Percentiles rank a stretch among this genome's conserved stretches.
These are phyloP conservation scores for Odontomyia ornata DNA, from an alignment of 2,888 invertebrate species.

Conservation along the genomic window DNA sequence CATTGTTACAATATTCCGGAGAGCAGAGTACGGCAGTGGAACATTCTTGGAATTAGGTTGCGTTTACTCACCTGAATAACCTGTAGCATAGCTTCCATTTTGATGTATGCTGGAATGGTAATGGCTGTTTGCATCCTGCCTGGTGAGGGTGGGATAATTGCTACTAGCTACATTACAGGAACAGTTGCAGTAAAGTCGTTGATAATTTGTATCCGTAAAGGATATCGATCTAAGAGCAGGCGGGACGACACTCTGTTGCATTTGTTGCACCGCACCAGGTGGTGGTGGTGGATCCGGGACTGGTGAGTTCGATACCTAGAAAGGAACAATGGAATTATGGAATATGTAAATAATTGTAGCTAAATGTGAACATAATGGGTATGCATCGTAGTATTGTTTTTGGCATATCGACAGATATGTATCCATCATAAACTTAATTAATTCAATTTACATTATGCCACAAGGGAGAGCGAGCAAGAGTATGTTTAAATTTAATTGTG, in stretches of 20 bases:
- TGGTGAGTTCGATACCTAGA: constrained; percentile 50
- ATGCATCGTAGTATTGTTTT: not conserved
- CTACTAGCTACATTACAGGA: constrained; percentile 26
- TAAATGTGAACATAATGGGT: not conserved
- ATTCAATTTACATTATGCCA: too few species aligned
- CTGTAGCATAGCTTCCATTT: constrained; percentile 49
- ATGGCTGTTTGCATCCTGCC: constrained; percentile 46
- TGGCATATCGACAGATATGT: too few species aligned
- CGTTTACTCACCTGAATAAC: constrained; percentile 47
- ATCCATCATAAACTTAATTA: too few species aligned
- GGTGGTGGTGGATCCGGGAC: constrained; percentile 52
- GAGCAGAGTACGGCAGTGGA: too few species aligned
- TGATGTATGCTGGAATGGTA: constrained; percentile 47
- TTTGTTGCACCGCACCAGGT: constrained; percentile 45
- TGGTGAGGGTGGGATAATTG: constrained; percentile 46
- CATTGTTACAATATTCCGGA: too few species aligned
- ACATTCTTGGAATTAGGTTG: not conserved
- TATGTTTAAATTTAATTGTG: too few species aligned
- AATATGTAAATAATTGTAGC: not conserved
- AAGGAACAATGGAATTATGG: not conserved
- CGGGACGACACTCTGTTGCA: constrained; percentile 38
- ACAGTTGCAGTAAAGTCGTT: constrained; percentile 48
- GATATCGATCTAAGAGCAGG: constrained; percentile 45
- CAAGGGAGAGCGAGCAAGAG: too few species aligned
- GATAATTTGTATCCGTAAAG: constrained; percentile 48